Percentiles rank a stretch among this genome's conserved stretches.
Evolutionary conservation across 2,797 vertebrate genomes (phyloP).

Genomic region (Nannoperca obscura): DNA sequence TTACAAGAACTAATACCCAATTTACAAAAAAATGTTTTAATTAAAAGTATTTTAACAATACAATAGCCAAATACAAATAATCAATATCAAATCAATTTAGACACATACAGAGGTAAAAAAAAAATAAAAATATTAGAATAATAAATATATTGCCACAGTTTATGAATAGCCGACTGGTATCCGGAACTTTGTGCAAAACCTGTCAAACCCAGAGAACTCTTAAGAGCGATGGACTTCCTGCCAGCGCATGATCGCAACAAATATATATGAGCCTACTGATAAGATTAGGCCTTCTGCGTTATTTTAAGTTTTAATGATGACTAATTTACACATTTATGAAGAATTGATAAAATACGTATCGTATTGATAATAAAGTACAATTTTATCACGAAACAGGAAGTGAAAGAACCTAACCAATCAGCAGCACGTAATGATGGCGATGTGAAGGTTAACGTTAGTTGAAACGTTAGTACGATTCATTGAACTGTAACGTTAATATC

Average conservation of each 20-base stretch:
- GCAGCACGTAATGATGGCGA: neutral
- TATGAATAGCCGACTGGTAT: no score
- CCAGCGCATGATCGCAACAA: accelerated
- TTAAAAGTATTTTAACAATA: no score
- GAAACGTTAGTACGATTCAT: accelerated
- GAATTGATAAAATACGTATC: neutral
- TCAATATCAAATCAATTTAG: no score
- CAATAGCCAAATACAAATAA: no score
- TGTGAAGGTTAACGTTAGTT: conserved; percentile 52
- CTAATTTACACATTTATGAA: accelerated
- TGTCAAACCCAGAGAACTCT: neutral
- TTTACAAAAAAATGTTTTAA: no score
- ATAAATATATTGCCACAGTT: no score
- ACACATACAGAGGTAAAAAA: no score
- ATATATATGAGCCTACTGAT: accelerated
- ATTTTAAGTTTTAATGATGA: no score
- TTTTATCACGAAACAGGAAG: conserved; percentile 26
- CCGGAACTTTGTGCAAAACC: conserved; percentile 35
- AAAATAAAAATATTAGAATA: no score
- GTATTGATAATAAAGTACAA: neutral
- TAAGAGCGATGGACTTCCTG: conserved; percentile 29
- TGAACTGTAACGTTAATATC: accelerated
- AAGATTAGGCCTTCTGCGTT: accelerated
- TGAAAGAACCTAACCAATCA: conserved; percentile 34
- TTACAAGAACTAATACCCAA: no score